Evolutionary conservation across 2,113 vertebrate species (phyloP).

Genomic region (Gopherus flavomarginatus): DNA sequence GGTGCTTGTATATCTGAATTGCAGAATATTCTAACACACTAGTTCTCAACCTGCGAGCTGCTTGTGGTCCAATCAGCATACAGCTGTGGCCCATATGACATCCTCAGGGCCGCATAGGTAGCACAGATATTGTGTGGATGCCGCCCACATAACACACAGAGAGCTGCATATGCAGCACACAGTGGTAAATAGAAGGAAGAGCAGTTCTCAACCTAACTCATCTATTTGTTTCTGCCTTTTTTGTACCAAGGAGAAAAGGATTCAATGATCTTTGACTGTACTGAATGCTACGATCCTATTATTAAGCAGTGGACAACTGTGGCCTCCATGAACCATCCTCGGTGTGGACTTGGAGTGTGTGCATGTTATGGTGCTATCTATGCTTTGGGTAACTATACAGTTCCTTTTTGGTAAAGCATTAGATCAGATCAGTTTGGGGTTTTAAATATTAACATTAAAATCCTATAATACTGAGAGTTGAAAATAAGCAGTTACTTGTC

Average conservation of each 20-base stretch:
- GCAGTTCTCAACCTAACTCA: too few species aligned
- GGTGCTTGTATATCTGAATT: neutral
- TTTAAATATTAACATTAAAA: neutral
- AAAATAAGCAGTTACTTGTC: neutral
- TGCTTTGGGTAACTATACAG: slow-evolving; percentile 87
- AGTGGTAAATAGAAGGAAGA: too few species aligned
- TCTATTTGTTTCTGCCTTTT: slow-evolving; percentile 26
- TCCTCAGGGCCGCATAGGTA: too few species aligned
- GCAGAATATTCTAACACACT: neutral
- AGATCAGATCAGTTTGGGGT: neutral
- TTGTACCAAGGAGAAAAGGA: slow-evolving; percentile 90
- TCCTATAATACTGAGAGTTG: neutral
- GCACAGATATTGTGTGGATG: too few species aligned
- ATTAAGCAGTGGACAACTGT: slow-evolving; percentile 96
- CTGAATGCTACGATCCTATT: slow-evolving; percentile 95
- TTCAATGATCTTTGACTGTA: slow-evolving; percentile 98
- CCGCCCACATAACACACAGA: too few species aligned
- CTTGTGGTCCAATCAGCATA: too few species aligned
- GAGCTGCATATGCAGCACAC: too few species aligned
- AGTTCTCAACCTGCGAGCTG: too few species aligned
- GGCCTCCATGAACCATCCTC: slow-evolving; percentile 93
- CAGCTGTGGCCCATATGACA: too few species aligned
- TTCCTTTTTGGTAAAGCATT: slow-evolving; percentile 72
- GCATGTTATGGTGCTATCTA: slow-evolving; percentile 94
- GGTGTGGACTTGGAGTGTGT: slow-evolving; percentile 94